Conservation (phyloP, 2,888 invertebrate genomes). For the Timema podura region DNA sequence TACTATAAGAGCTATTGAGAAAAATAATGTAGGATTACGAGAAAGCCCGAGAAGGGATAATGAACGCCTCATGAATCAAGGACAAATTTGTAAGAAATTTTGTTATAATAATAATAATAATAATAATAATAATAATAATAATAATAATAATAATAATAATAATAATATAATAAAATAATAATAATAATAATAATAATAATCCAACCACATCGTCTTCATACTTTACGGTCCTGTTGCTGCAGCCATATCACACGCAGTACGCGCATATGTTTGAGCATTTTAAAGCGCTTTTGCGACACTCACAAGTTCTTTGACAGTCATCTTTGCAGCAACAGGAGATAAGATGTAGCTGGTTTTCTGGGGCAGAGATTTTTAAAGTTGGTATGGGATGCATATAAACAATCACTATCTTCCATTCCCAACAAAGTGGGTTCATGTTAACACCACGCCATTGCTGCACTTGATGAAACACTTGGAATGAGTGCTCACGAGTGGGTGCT, state of each 20-base stretch:
- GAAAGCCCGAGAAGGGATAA: too few species aligned
- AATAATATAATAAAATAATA: too few species aligned
- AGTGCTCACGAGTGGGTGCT: not conserved
- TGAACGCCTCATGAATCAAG: too few species aligned
- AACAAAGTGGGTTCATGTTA: not conserved
- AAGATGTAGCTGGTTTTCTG: conserved; percentile 2
- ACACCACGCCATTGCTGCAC: conserved; percentile 1
- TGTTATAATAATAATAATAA: too few species aligned
- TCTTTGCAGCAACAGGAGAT: not conserved
- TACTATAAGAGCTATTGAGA: too few species aligned
- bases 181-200: too few species aligned
- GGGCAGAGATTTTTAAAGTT: not conserved
- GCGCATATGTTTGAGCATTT: not conserved
- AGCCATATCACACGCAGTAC: not conserved
- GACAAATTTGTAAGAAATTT: too few species aligned
- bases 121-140: too few species aligned
- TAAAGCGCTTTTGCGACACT: conserved; percentile 3
- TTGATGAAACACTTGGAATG: conserved; percentile 8
- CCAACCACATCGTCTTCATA: not conserved
- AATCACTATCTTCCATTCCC: too few species aligned
- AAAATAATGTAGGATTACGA: too few species aligned
- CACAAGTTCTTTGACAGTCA: not conserved
- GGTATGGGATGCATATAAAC: not conserved
- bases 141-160: too few species aligned
- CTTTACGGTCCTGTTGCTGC: conserved; percentile 1